These are phyloP conservation scores for Todus mexicanus DNA, from an alignment of 2,797 vertebrate genomes.

Conservation along the genomic window DNA sequence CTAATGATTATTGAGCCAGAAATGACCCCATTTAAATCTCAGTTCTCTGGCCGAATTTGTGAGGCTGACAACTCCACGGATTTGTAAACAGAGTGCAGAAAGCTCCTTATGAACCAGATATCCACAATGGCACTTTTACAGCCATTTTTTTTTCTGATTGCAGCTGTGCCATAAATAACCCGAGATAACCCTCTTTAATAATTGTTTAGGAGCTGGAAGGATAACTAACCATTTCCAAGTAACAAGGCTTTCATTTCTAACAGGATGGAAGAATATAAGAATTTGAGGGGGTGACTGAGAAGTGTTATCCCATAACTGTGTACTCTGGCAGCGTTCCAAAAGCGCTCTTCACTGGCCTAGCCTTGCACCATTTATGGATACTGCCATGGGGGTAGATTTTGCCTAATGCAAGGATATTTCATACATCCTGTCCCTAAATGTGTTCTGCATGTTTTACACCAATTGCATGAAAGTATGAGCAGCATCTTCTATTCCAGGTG, in stretches of 20 bases:
- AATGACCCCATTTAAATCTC: background rate
- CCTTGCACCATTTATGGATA: background rate
- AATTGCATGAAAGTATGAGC: background rate
- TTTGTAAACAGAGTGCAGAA: background rate
- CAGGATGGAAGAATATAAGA: background rate
- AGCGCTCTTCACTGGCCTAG: background rate
- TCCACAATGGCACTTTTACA: background rate
- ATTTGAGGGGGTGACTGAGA: background rate
- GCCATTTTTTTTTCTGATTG: background rate
- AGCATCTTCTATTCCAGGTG: background rate
- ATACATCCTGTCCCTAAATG: background rate
- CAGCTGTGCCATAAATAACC: background rate
- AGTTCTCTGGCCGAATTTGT: background rate
- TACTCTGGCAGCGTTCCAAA: background rate
- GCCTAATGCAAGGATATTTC: background rate
- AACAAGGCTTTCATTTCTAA: background rate
- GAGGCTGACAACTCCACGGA: background rate
- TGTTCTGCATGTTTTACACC: background rate
- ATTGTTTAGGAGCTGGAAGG: background rate
- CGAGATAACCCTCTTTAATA: background rate
- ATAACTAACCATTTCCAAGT: background rate
- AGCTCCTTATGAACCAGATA: background rate
- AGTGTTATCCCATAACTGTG: background rate
- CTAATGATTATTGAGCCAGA: conserved; percentile 16
- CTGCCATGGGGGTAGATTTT: background rate